Evolutionary conservation across 2,797 vertebrate genomes (phyloP), one percentile per base, ranked within the genome.

Genomic region (Melopsittacus undulatus): DNA sequence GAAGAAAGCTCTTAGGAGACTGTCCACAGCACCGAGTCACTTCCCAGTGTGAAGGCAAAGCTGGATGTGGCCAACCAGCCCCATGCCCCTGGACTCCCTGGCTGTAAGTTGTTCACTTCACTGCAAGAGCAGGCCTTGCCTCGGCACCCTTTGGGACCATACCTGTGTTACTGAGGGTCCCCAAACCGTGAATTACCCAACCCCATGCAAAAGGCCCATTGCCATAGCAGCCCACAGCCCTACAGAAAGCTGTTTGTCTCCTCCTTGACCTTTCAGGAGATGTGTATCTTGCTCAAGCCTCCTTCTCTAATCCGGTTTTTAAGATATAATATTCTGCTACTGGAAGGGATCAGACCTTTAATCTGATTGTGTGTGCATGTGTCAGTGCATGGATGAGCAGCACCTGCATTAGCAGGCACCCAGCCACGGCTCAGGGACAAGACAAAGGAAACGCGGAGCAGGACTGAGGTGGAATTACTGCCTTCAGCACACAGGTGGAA

Each of bases 311-410:
- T 98, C 97, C 67, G 94, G 87, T 93, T 94, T 95, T 94, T 97
- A 97, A 98, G 98, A 98, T 97, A 97, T 97, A 97, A 98, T 97
- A 98, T 97, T 98, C 97, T 98, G 97, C 94, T 92, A 83, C 97
- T 98, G 98, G 98, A 98, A 98, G 97, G 97, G 98, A 98, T 98
- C 98, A 98, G 97, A 96, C 96, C 97, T 95, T 89, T 98, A 98
- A 98, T 98, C 98, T 98, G 98, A 98, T 98, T 98, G 97, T 95
- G 96, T 95, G 69, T 79, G 92, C 87, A 63, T 73, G 78, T 83
- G 91, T 67, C 63, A 49, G 69, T 9, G 89, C 81, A 16, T 27
- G 91, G 21, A 32, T 9, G 45, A 80, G 79, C 57, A 75, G 26
- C 6, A 63, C 62, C 80, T 67, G 87, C 72, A 27, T 63, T 59